phyloP scores from a whole-genome alignment of 2,797 vertebrate genomes.

The Ptychadena robeensis region DNA sequence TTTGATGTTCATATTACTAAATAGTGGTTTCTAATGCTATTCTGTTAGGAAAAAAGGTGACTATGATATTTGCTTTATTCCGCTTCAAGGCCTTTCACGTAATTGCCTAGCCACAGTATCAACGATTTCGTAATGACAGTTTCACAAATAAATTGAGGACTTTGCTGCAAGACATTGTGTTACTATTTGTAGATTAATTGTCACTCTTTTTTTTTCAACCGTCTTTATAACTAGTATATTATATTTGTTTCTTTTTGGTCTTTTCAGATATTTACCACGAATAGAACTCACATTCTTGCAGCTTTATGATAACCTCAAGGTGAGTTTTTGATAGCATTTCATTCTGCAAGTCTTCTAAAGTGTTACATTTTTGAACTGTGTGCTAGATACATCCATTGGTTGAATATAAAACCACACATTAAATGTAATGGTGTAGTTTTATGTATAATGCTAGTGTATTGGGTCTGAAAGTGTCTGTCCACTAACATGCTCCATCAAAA shows the following conservation, averaged over 20 bases:
- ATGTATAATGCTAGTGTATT: conserved; percentile 33
- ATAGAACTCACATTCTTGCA: conserved; percentile 32
- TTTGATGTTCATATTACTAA: conserved; percentile 33
- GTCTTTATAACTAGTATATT: not conserved
- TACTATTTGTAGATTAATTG: conserved; percentile 40
- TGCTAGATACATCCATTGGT: conserved; percentile 26
- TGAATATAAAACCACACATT: conserved; percentile 26
- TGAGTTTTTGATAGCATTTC: conserved; percentile 47
- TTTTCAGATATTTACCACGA: conserved; percentile 14
- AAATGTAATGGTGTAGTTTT: conserved; percentile 42
- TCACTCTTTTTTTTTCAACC: not conserved
- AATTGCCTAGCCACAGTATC: conserved; percentile 28
- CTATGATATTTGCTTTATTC: conserved; percentile 25
- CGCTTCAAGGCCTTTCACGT: conserved; percentile 39
- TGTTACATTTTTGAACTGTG: conserved; percentile 9
- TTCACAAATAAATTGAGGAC: conserved; percentile 44
- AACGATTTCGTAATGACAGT: conserved; percentile 22
- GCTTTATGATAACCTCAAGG: conserved; percentile 50
- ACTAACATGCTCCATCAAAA: conserved; percentile 32
- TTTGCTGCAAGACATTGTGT: conserved; percentile 38
- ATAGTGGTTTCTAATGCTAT: conserved; percentile 2
- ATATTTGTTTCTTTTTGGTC: conserved; percentile 23
- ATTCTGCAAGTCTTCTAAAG: conserved; percentile 7
- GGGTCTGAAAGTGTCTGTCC: conserved; percentile 39
- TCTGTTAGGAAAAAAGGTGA: not conserved